Percentiles rank a stretch among this genome's conserved stretches.
These are phyloP conservation scores for Cataglyphis livida DNA, from an alignment of 2,888 invertebrate species.

Conservation along the genomic window DNA sequence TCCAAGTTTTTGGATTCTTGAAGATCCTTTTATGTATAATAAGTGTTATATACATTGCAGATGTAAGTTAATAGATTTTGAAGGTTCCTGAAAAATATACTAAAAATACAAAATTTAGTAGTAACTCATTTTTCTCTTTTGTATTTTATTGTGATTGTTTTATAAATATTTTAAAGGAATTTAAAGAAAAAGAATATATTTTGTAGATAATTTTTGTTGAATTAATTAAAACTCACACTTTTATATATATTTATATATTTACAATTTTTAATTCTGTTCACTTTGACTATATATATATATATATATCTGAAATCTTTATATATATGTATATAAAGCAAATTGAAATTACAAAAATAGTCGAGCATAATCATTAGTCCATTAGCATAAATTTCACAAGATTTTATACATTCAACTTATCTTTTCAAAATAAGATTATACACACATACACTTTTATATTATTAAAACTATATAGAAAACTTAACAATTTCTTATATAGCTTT, in stretches of 20 bases:
- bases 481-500: conserved; percentile 72
- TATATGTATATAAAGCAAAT: conserved; percentile 37
- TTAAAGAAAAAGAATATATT: background rate
- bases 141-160: conserved; percentile 31
- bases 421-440: conserved; percentile 21
- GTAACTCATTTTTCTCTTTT: background rate
- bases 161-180: conserved; percentile 54
- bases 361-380: conserved; percentile 58
- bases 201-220: conserved; percentile 17
- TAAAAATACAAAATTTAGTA: background rate
- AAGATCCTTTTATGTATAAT: conserved; percentile 7
- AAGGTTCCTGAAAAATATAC: background rate
- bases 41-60: background rate
- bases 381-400: conserved; percentile 11
- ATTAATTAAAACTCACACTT: conserved; percentile 44
- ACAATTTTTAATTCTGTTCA: conserved; percentile 54
- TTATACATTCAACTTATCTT: conserved; percentile 17
- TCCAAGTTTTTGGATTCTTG: background rate
- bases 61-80: conserved; percentile 6
- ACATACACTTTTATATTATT: conserved; percentile 45
- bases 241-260: conserved; percentile 56
- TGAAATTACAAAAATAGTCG: conserved; percentile 53
- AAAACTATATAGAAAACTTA: conserved; percentile 78
- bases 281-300: background rate
- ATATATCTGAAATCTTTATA: too few relatives aligned